Conservation (phyloP, 1,140 invertebrate species). For the Ips nitidus region DNA sequence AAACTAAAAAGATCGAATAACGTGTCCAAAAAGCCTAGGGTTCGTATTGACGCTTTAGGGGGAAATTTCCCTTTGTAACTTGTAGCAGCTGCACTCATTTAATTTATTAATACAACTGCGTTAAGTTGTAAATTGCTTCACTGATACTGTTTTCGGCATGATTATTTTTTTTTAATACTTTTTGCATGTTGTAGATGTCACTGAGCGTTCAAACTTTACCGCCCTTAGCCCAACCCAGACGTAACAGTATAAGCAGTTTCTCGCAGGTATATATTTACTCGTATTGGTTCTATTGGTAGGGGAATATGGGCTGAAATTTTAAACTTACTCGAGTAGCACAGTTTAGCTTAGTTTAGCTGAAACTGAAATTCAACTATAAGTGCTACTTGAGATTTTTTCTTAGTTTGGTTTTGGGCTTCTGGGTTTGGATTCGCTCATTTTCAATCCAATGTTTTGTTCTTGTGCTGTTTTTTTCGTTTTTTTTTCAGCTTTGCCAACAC, state of each 20-base stretch:
- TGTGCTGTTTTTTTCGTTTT: too few relatives aligned
- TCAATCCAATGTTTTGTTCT: too few relatives aligned
- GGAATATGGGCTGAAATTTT: too few relatives aligned
- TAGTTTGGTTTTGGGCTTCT: too few relatives aligned
- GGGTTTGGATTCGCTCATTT: too few relatives aligned
- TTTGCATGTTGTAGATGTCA: constrained; percentile 54
- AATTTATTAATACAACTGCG: too few relatives aligned
- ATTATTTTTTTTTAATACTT: constrained; percentile 39
- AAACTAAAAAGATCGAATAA: constrained; percentile 77
- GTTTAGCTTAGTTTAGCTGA: too few relatives aligned
- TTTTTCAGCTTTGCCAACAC: too few relatives aligned
- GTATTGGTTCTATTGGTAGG: not conserved
- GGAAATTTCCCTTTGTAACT: constrained; percentile 1
- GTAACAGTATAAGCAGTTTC: constrained; percentile 53
- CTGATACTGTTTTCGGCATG: constrained; percentile 39
- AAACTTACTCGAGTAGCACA: too few relatives aligned
- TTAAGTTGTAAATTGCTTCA: too few relatives aligned
- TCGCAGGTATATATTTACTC: constrained; percentile 42
- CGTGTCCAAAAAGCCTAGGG: constrained; percentile 63
- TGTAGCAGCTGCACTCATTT: not conserved
- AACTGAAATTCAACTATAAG: too few relatives aligned
- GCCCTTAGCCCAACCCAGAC: constrained; percentile 49
- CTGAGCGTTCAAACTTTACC: constrained; percentile 49
- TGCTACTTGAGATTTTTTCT: too few relatives aligned
- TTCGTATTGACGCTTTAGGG: constrained; percentile 49